Evolutionary conservation across 1,140 invertebrate genomes (phyloP).

Genomic region (Papilio helenus): DNA sequence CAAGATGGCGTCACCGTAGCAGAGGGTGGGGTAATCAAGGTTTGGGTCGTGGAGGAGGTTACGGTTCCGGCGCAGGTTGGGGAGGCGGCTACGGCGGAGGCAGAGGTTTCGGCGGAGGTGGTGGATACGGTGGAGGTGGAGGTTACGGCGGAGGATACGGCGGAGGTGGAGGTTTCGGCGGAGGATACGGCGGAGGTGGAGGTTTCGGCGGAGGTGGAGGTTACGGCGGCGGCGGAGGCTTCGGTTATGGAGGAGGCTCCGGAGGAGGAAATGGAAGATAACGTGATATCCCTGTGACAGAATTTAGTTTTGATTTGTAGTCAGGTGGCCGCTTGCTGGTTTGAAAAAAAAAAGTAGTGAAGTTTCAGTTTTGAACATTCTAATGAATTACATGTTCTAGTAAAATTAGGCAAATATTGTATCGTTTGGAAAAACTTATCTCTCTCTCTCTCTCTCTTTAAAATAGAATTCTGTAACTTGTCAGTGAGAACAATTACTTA

Average conservation of each 20-base stretch:
- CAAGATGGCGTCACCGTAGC: constrained; percentile 20
- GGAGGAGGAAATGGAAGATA: constrained; percentile 45
- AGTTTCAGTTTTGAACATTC: not conserved
- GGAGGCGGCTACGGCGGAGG: constrained; percentile 1
- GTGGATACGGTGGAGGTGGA: not conserved
- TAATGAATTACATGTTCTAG: not conserved
- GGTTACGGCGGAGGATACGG: constrained; percentile 32
- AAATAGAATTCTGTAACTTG: too few relatives aligned
- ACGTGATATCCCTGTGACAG: not conserved
- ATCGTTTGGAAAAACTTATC: not conserved
- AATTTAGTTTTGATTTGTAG: not conserved
- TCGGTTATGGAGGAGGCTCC: constrained; percentile 15
- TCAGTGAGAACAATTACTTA: too few relatives aligned
- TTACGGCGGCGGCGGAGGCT: constrained; percentile 37
- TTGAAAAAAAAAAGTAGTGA: too few relatives aligned
- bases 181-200: constrained; percentile 27
- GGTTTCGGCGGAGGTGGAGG: constrained; percentile 33
- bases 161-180: constrained; percentile 25
- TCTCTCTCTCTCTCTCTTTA: not conserved
- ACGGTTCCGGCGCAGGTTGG: too few relatives aligned
- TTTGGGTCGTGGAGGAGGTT: not conserved
- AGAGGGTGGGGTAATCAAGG: constrained; percentile 35
- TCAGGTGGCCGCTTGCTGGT: too few relatives aligned
- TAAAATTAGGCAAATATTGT: not conserved
- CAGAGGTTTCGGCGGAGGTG: constrained; percentile 19